A percentile compares a stretch with the other conserved stretches of the same genome.
Evolutionary conservation across 2,797 vertebrate genomes (phyloP).

Genomic region (Siniperca undulata): DNA sequence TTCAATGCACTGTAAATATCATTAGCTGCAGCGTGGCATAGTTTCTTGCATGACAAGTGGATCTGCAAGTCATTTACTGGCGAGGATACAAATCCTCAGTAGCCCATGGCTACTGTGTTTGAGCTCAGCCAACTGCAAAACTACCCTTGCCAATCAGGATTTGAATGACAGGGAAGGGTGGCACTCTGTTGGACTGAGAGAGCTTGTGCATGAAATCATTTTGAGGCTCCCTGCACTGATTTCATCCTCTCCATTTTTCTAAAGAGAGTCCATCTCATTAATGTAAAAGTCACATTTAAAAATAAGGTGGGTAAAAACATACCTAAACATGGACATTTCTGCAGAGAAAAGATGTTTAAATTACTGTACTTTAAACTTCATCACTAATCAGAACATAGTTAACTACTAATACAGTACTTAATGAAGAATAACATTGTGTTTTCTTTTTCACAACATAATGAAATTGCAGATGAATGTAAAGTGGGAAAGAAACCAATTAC

Average conservation of each 20-base stretch:
- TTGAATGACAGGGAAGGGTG: slow-evolving; percentile 14
- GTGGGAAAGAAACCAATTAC: slow-evolving; percentile 29
- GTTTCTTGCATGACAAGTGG: slow-evolving; percentile 57
- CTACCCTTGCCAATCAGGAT: slow-evolving; percentile 30
- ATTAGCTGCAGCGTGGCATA: slow-evolving; percentile 58
- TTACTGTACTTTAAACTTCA: background rate
- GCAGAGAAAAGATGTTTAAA: background rate
- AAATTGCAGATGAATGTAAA: slow-evolving; percentile 27
- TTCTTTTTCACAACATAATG: background rate
- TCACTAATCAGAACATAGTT: background rate
- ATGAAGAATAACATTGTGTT: background rate
- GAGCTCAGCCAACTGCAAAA: slow-evolving; percentile 41
- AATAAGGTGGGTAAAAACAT: slow-evolving; percentile 1
- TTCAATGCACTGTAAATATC: slow-evolving; percentile 44
- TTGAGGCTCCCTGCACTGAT: background rate
- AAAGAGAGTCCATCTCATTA: background rate
- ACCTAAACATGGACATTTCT: background rate
- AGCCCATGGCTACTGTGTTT: slow-evolving; percentile 19
- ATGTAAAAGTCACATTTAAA: background rate
- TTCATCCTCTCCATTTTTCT: slow-evolving; percentile 1
- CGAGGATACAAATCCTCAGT: slow-evolving; percentile 31
- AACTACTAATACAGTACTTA: background rate
- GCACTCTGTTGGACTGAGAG: background rate
- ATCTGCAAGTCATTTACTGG: slow-evolving; percentile 41
- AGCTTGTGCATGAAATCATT: slow-evolving; percentile 1